Evolutionary conservation across 2,113 vertebrate species (phyloP), one percentile per base, ranked within the genome.

Genomic region (Parus major): DNA sequence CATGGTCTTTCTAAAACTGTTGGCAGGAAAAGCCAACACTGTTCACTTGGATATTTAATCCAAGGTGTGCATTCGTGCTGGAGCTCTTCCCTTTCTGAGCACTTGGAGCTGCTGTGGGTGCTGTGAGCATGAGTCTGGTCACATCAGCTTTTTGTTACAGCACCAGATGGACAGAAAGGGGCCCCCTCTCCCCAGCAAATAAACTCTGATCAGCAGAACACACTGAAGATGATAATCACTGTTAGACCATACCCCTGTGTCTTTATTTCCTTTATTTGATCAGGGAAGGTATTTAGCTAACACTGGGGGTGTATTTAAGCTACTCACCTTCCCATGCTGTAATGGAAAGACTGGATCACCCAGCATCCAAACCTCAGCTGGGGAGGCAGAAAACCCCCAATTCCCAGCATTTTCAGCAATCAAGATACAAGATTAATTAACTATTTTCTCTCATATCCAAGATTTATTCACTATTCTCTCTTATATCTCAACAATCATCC

Each of bases 241-340:
- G 9, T 57, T 49, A 70, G 57, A 23, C 47, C 5, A 3, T 4
- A 15, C 3, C 4, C 71, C 52, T 63, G 24, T 23, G 47, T 31
- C 39, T 78, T 46, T 39, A 66, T 49, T 65, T 25, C 28, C 27
- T 59, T 77, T 49, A 13, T 53, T 56, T 70, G 7, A 9, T 53
- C 60, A 41, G 47, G 35, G 52, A 53, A 66, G 31, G 7, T 15
- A 5, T 60, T 57, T 53, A 25, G 12, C 23, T 35, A 4, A 15
- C 1, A 0, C 27, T 15, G 19, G 27, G 24, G 14, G 0, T 41
- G 3, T 68, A 7, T 82, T 39, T 86, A 46, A 28, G 35, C 2
- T 8, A 11, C 56, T 59, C 29, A 11, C 9, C 41, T 65, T 64
- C 36, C n/a, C 5, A 1, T 13, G 15, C 14, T 18, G 19, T 47